phyloP scores from a whole-genome alignment of 92 coral and sea anemone species.

The Blastomussa wellsi region DNA sequence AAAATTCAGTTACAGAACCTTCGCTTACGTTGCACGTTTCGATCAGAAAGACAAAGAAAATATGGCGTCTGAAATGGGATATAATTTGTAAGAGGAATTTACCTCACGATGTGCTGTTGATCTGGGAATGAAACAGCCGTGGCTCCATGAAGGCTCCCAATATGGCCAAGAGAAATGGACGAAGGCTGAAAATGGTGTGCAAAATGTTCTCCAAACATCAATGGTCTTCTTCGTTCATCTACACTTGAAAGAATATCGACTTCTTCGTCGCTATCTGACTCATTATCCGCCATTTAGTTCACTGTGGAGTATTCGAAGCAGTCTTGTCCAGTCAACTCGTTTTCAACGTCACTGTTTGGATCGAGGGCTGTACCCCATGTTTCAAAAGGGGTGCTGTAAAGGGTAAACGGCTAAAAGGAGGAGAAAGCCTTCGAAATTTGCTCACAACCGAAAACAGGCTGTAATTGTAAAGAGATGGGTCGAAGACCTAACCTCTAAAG shows the following conservation, averaged over 20 bases:
- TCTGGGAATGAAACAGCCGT: constrained; percentile 33
- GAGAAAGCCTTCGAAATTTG: constrained; percentile 31
- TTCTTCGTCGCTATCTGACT: constrained; percentile 73
- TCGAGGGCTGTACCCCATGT: constrained; percentile 41
- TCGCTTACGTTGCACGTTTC: constrained; percentile 27
- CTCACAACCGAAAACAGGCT: constrained; percentile 24
- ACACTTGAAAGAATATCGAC: constrained; percentile 75
- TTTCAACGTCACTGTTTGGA: constrained; percentile 4
- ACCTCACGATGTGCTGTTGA: constrained; percentile 56
- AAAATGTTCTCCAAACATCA: constrained; percentile 60
- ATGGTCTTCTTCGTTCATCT: constrained; percentile 37
- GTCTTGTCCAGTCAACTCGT: constrained; percentile 28
- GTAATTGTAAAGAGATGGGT: constrained; percentile 23
- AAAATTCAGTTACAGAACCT: constrained; percentile 47
- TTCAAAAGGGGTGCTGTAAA: constrained; percentile 31
- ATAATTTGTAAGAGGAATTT: constrained; percentile 36
- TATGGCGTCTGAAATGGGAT: constrained; percentile 45
- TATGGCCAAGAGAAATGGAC: constrained; percentile 47
- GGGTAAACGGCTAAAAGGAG: constrained; percentile 8
- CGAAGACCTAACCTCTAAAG: not conserved
- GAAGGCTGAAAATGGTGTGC: constrained; percentile 46
- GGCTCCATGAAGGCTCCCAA: constrained; percentile 62
- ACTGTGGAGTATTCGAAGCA: constrained; percentile 41
- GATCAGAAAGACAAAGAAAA: constrained; percentile 50
- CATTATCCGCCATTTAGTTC: constrained; percentile 73